Evolutionary conservation across 2,113 vertebrate genomes (phyloP), one percentile per base, ranked within the genome.

Genomic region (Psettodes erumei): DNA sequence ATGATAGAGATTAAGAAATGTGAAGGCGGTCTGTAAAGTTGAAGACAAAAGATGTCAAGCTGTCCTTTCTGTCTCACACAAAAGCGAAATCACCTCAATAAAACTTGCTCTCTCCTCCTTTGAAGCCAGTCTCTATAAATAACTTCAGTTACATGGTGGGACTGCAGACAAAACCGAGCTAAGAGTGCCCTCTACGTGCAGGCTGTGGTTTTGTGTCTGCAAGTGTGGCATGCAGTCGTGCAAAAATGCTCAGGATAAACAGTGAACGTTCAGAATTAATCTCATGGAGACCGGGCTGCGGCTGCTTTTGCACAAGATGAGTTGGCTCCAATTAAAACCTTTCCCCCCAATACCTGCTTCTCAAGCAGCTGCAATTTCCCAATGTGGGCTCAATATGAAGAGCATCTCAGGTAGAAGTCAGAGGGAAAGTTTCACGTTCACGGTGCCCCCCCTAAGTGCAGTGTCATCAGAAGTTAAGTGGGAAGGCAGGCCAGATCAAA

Each of bases 121-220:
- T 83, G 79, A 85, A 90, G 79, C 62, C 64, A 53, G 67, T 28
- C 67, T 70, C 86, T 88, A 85, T 84, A 88, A 89, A 92, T 89
- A 88, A 77, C 74, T 75, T 76, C 47, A 68, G 35, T 77, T 71
- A 48, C 33, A 78, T 45, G 38, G 25, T 69, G 80, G 72, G 4
- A 47, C 65, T 60, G 79, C 51, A 71, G 40, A 74, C 45, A 76
- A 81, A 81, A 69, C 54, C 63, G 33, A 72, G 91, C 80, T 71
- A 79, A 93, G 70, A 92, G 85, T 80, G 82, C 92, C 93, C 91
- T 88, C 93, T 94, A 90, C 62, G 63, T 89, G 86, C 79, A 75
- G 53, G 16, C 28, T 45, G 28, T 0, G 61, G 69, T 62, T 58
- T 25, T 58, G 54, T 82, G 71, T 23, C 43, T 62, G 70, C 47